Evolutionary conservation across 2,797 vertebrate species (phyloP).

Genomic region (Chaunax sp.): DNA sequence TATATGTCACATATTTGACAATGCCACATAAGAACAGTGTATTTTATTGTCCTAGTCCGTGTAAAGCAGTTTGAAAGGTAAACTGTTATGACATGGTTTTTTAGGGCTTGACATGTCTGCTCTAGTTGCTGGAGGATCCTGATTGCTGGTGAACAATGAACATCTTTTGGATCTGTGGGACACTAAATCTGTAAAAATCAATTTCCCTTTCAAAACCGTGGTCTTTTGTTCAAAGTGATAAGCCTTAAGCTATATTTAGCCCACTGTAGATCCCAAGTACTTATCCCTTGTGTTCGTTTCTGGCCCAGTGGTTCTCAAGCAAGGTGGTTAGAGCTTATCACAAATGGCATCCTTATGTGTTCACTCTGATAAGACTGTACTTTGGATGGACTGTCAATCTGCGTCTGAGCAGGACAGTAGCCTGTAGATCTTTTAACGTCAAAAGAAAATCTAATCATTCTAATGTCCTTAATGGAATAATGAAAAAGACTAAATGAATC

Average conservation of each 20-base stretch:
- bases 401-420: not conserved
- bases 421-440: constrained; percentile 1
- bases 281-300: not conserved
- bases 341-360: not conserved
- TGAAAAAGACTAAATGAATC: constrained; percentile 44
- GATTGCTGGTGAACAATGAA: not conserved
- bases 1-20: too few species aligned
- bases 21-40: too few species aligned
- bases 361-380: not conserved
- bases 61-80: too few species aligned
- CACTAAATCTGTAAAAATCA: not conserved
- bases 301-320: not conserved
- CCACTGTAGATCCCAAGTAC: not conserved
- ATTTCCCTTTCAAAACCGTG: not conserved
- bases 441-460: constrained; percentile 32
- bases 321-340: not conserved
- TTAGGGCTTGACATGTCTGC: too few species aligned
- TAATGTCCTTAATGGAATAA: constrained; percentile 15
- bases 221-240: not conserved
- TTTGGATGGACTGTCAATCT: not conserved
- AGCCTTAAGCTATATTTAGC: not conserved
- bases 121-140: too few species aligned
- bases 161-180: not conserved
- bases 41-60: too few species aligned
- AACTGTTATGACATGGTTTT: too few species aligned